Evolutionary conservation across 2,113 vertebrate genomes (phyloP).

Genomic region (Melospiza melodia): DNA sequence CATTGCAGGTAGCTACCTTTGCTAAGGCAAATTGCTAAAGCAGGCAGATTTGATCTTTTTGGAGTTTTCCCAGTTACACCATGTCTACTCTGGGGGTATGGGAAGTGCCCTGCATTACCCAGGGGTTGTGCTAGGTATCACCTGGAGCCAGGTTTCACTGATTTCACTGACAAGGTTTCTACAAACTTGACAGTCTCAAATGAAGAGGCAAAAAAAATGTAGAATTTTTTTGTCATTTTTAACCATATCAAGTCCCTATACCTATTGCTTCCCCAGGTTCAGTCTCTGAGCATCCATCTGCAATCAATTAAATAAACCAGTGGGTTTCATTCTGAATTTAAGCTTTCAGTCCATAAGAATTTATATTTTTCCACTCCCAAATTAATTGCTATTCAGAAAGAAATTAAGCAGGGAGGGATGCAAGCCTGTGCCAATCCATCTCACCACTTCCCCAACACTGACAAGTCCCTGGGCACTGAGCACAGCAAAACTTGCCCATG

Average conservation of each 20-base stretch:
- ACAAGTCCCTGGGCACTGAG: background rate
- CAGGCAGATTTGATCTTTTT: background rate
- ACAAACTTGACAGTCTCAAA: background rate
- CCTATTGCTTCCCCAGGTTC: background rate
- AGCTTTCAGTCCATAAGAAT: background rate
- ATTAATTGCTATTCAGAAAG: background rate
- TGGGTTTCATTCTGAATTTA: background rate
- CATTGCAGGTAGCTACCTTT: background rate
- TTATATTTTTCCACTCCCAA: background rate
- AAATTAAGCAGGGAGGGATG: background rate
- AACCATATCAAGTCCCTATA: background rate
- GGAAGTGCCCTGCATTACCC: background rate
- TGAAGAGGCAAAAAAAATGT: background rate
- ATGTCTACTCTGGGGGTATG: background rate
- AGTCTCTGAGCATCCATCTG: background rate
- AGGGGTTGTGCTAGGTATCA: background rate
- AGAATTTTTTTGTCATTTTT: background rate
- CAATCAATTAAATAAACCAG: background rate
- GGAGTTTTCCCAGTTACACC: background rate
- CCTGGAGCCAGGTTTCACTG: background rate
- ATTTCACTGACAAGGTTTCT: background rate
- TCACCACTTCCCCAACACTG: background rate
- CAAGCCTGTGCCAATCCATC: background rate
- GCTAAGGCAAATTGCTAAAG: background rate
- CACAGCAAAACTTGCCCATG: background rate